A percentile compares a stretch with the other conserved stretches of the same genome.
Evolutionary conservation across 2,888 invertebrate genomes (phyloP).

Genomic region (Diaprepes abbreviatus): DNA sequence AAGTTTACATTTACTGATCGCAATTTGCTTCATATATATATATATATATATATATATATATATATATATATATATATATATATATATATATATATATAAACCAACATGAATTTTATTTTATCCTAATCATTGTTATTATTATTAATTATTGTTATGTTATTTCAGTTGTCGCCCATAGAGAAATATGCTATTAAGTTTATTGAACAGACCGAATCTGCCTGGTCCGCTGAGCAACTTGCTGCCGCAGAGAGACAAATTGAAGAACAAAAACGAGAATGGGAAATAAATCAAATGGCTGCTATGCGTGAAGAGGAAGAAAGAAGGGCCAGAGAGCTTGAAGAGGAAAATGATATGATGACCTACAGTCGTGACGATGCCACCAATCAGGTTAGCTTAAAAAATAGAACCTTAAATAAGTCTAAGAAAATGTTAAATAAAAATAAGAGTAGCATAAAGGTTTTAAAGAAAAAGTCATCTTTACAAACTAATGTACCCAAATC

Average conservation of each 20-base stretch:
- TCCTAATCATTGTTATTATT: too few species aligned
- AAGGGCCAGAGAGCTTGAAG: constrained; percentile 72
- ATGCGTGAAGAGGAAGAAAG: constrained; percentile 77
- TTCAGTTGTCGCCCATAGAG: constrained; percentile 92
- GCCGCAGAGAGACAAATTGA: constrained; percentile 92
- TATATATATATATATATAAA: too few species aligned
- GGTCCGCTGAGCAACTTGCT: constrained; percentile 87
- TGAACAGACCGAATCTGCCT: constrained; percentile 85
- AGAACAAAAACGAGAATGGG: constrained; percentile 89
- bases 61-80: too few species aligned
- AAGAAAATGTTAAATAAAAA: constrained; percentile 40
- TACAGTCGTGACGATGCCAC: constrained; percentile 83
- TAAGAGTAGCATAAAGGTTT: constrained; percentile 29
- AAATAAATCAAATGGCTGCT: constrained; percentile 83
- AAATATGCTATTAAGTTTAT: constrained; percentile 94
- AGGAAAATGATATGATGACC: constrained; percentile 78
- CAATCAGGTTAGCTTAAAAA: constrained; percentile 85
- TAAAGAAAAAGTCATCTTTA: constrained; percentile 29
- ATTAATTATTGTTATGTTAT: too few species aligned
- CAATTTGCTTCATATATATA: too few species aligned
- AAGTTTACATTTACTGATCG: too few species aligned
- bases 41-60: too few species aligned
- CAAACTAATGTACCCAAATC: constrained; percentile 25
- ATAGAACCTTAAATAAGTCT: constrained; percentile 54
- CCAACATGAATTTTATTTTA: too few species aligned